Base-by-base conservation (phyloP, 2,797 vertebrate species). In the Tinamus major region DNA sequence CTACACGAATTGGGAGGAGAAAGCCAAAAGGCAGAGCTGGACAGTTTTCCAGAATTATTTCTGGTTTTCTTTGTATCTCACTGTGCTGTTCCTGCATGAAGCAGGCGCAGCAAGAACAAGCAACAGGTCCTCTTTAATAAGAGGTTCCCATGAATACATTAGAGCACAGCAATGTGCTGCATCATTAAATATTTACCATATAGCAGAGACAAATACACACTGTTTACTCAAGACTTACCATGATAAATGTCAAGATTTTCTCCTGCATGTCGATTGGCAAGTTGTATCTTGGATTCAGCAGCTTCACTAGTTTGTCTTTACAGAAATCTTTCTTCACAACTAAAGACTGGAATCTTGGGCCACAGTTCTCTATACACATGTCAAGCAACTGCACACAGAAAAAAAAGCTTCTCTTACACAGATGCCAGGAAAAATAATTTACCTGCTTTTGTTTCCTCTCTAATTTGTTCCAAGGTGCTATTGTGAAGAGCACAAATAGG, bases 341-440 rank as follows among this genome's bases (percentile, higher is more conserved):
- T 68, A 98, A 90, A 49, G 97, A 96, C 37, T 98, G 98, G 95
- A 98, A 98, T 46, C 95, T 94, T 1, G 98, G 96, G 35, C 97
- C 97, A 78, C 98, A 98, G 92, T 98, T 98, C 93, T 98, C 96
- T 80, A 98, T 55, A n/a, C 98, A 98, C 98, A 98, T 98, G 67
- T 98, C 98, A 51, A 98, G 96, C 70, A 98, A 96, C 98, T 98
- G 95, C 61, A 92, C 21, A 87, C 19, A 93, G 35, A 94, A 67
- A 31, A 55, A 87, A 49, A 87, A 61, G 6, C 31, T 91, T 67
- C 16, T 35, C 59, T 96, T 93, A 96, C 46, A 72, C 12, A 70
- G 17, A 46, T 13, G n/a, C 7, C 2, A 16, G 26, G 14, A 1
- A 4, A n/a, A 58, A 53, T 13, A 79, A 17, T 53, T 39, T 44